phyloP scores from a whole-genome alignment of 2,113 vertebrate species.

The Austrofundulus limnaeus region DNA sequence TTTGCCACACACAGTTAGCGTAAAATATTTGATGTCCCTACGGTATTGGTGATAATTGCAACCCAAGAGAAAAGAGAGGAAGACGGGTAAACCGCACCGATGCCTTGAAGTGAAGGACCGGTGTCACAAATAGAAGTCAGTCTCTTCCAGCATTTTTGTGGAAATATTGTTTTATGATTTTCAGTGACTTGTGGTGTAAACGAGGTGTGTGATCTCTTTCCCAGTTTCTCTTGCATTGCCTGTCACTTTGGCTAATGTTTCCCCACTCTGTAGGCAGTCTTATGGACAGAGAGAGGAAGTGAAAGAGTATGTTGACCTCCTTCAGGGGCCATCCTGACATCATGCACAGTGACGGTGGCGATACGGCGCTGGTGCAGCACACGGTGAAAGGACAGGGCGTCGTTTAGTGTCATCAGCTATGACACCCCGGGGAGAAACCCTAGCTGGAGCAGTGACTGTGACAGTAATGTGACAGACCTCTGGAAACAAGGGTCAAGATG shows the following conservation, averaged over 20 bases:
- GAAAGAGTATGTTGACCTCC: constrained; percentile 37
- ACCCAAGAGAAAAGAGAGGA: neutral
- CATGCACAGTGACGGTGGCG: constrained; percentile 48
- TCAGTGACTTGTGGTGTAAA: no score
- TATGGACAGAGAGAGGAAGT: constrained; percentile 15
- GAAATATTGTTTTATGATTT: neutral
- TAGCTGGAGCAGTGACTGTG: constrained; percentile 47
- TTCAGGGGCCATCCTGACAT: constrained; percentile 55
- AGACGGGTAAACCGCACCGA: neutral
- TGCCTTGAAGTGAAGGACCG: neutral
- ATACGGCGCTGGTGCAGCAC: constrained; percentile 62
- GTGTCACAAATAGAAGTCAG: neutral
- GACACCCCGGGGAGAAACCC: constrained; percentile 52
- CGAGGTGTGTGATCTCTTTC: neutral
- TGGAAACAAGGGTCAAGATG: constrained; percentile 6
- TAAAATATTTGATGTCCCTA: neutral
- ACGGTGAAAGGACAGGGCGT: neutral
- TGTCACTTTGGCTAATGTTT: constrained; percentile 13
- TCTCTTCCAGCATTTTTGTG: neutral
- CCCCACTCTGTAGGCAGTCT: constrained; percentile 4
- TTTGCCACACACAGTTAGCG: no score
- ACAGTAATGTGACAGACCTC: constrained; percentile 55
- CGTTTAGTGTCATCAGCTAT: constrained; percentile 49
- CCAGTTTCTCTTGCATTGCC: neutral
- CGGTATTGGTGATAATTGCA: neutral